Conservation (phyloP, 2,113 vertebrate genomes). For the Otis tarda region DNA sequence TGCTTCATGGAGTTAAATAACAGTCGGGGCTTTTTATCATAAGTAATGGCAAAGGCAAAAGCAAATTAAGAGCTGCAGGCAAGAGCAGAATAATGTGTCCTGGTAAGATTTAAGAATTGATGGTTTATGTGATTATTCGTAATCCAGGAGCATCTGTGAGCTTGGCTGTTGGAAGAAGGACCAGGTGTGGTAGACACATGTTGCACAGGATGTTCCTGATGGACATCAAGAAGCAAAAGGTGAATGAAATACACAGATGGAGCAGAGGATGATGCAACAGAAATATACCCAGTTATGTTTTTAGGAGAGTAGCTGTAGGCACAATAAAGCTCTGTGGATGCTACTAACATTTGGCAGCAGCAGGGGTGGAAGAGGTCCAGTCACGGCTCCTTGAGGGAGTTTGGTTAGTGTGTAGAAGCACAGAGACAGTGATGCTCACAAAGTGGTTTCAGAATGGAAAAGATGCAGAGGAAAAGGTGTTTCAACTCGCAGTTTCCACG, state of each 20-base stretch:
- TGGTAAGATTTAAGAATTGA: slow-evolving; percentile 12
- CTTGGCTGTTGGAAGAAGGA: not conserved
- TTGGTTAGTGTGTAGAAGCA: not conserved
- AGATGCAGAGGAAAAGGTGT: not conserved
- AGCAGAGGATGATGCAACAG: not conserved
- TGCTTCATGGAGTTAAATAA: slow-evolving; percentile 36
- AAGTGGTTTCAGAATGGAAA: not conserved
- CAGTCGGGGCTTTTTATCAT: slow-evolving; percentile 44
- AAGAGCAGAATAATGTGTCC: not conserved
- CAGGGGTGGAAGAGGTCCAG: not conserved
- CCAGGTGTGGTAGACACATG: not conserved
- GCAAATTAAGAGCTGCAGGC: slow-evolving; percentile 51
- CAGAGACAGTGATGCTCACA: not conserved
- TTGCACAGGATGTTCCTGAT: not conserved
- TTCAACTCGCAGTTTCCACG: not conserved
- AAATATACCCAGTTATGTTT: not conserved
- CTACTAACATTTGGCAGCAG: not conserved
- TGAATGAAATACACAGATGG: not conserved
- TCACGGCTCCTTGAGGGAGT: not conserved
- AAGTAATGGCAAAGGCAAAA: slow-evolving; percentile 44
- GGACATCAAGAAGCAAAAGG: not conserved
- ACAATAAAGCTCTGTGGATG: not conserved
- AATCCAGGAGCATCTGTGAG: not conserved
- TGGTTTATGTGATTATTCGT: slow-evolving; percentile 8
- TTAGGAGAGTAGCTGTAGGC: not conserved